Evolutionary conservation across 2,113 vertebrate genomes (phyloP), one percentile per base, ranked within the genome.

Genomic region (Sceloporus undulatus): DNA sequence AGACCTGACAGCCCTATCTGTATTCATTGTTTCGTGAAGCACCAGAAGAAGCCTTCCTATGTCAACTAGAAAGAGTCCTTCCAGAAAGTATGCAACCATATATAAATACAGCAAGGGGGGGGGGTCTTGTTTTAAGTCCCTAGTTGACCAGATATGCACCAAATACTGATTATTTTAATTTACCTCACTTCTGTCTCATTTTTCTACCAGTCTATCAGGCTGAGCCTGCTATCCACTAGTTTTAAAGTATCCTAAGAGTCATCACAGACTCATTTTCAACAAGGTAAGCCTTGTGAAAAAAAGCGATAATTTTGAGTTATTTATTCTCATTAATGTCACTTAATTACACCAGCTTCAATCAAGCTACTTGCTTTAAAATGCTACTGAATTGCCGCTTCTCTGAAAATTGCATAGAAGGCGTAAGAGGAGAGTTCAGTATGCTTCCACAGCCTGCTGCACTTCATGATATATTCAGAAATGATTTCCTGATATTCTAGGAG

Each of bases 341-440:
- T 85, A 85, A 75, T 38, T 76, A 76, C 75, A 85, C n/a, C 14
- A 59, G 38, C 23, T 75, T 85, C 73, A 85, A 65, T 76, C 74
- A 34, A 62, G 23, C 16, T 85, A 27, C 16, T 76, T 38, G 71
- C 73, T 29, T 19, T 62, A 76, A 76, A 62, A 25, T 7, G 4
- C 62, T 27, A 18, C 48, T 62, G 54, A 62, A 75, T 42, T 76
- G 54, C 54, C 76, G 54, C 34, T 38, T 34, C 38, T 23, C 34
- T 62, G 34, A 38, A 85, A 76, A 76, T 59, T 85, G 34, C 18
- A 76, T 23, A 85, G 62, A 76, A 85, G 73, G n/a, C 34, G 62
- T 65, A 27, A 76, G 56, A 76, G 54, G 59, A 76, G 34, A 42
- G 16, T 65, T 62, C 11, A 40, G 56, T 76, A 38, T 3, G n/a